Evolutionary conservation across 2,888 invertebrate species (phyloP).

Genomic region (Gastracanthus pulcherrimus): DNA sequence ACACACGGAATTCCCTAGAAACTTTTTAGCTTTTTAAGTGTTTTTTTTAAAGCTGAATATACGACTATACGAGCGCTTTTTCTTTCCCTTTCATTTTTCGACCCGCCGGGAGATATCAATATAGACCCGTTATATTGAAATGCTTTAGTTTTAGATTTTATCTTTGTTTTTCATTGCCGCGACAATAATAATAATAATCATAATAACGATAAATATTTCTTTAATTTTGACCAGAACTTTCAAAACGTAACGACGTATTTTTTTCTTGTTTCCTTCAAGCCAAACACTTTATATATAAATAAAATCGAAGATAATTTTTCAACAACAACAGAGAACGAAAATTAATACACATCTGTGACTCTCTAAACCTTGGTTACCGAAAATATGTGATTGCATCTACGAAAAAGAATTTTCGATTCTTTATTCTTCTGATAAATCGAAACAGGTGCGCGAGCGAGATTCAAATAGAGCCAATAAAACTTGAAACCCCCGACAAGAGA

Average conservation of each 20-base stretch:
- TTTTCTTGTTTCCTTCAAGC: slow-evolving; percentile 4
- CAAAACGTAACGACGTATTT: slow-evolving; percentile 31
- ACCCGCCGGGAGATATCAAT: slow-evolving; percentile 31
- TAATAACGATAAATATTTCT: slow-evolving; percentile 41
- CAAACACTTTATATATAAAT: not conserved
- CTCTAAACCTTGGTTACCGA: slow-evolving; percentile 35
- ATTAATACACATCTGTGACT: not conserved
- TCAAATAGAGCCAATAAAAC: not conserved
- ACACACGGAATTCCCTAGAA: slow-evolving; percentile 47
- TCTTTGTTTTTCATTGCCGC: not conserved
- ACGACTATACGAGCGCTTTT: slow-evolving; percentile 25
- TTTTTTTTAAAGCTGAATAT: slow-evolving; percentile 18
- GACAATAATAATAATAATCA: slow-evolving; percentile 22
- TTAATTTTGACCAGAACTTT: slow-evolving; percentile 14
- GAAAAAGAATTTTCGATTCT: slow-evolving; percentile 1
- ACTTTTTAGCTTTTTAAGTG: slow-evolving; percentile 11
- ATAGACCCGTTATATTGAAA: slow-evolving; percentile 26
- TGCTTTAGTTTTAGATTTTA: slow-evolving; percentile 18
- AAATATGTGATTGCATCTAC: not conserved
- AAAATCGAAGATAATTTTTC: slow-evolving; percentile 22
- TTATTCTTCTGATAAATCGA: not conserved
- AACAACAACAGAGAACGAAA: slow-evolving; percentile 19
- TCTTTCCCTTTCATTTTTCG: not conserved
- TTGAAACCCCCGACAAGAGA: not conserved
- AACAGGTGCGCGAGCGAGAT: not conserved